phyloP scores from a whole-genome alignment of 2,113 vertebrate species.

The Microtus oregoni region DNA sequence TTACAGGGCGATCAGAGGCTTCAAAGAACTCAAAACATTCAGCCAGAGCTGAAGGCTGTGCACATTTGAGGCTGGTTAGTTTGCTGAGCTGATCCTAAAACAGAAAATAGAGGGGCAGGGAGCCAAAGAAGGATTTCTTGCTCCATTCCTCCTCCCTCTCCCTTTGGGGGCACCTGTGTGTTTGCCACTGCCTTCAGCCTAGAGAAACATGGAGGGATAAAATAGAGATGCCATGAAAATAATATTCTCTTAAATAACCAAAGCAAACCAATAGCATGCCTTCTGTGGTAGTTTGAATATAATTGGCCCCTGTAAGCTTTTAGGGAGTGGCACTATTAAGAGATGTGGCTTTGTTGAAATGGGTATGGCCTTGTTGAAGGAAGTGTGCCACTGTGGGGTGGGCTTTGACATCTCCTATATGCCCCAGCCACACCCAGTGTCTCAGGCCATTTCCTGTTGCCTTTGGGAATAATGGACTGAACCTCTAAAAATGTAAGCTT shows the following conservation, averaged over 20 bases:
- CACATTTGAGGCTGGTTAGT: background rate
- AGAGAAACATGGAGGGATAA: background rate
- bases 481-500: background rate
- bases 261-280: background rate
- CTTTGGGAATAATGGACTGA: background rate
- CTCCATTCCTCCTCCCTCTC: background rate
- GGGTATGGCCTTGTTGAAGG: background rate
- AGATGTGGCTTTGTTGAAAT: background rate
- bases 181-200: background rate
- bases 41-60: background rate
- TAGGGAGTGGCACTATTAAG: background rate
- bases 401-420: background rate
- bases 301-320: background rate
- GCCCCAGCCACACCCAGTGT: background rate
- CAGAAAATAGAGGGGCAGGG: background rate
- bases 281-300: background rate
- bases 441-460: background rate
- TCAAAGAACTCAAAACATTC: background rate
- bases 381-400: background rate
- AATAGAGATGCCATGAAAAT: background rate
- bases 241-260: background rate
- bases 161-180: background rate
- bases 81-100: background rate
- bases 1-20: background rate
- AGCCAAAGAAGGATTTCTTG: background rate